Percentiles rank a stretch among this genome's conserved stretches.
Conservation (phyloP, 2,888 invertebrate genomes). For the Tribolium freemani region DNA sequence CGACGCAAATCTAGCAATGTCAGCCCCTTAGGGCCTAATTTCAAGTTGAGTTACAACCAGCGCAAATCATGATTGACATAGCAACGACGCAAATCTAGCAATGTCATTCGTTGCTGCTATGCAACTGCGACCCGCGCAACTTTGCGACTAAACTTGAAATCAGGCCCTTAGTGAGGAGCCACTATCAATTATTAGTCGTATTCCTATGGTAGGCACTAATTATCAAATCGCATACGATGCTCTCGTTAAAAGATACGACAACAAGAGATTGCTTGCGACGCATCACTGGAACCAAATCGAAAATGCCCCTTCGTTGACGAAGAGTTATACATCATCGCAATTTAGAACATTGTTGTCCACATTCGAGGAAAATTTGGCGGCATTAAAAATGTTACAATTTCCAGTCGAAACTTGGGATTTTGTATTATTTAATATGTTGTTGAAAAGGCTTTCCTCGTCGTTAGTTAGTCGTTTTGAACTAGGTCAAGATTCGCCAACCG, state of each 20-base stretch:
- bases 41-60: too few species aligned
- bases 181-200: constrained; percentile 17
- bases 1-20: too few species aligned
- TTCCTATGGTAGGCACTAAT: constrained; percentile 24
- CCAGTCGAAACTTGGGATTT: not conserved
- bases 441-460: not conserved
- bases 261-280: constrained; percentile 26
- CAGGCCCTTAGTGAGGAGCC: constrained; percentile 3
- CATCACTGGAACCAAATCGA: not conserved
- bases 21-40: too few species aligned
- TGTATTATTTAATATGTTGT: not conserved
- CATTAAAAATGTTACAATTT: not conserved
- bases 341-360: not conserved
- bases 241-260: constrained; percentile 30
- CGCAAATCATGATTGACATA: too few species aligned
- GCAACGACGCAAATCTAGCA: too few species aligned
- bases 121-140: too few species aligned
- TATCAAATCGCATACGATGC: constrained; percentile 32
- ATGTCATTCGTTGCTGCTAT: too few species aligned
- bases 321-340: not conserved
- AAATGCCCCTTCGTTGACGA: not conserved
- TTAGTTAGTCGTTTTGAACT: not conserved
- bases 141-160: too few species aligned
- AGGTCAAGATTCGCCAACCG: not conserved
- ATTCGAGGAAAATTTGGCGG: not conserved